Evolutionary conservation across 2,797 vertebrate genomes (phyloP), one percentile per base, ranked within the genome.

Genomic region (Monodelphis domestica): DNA sequence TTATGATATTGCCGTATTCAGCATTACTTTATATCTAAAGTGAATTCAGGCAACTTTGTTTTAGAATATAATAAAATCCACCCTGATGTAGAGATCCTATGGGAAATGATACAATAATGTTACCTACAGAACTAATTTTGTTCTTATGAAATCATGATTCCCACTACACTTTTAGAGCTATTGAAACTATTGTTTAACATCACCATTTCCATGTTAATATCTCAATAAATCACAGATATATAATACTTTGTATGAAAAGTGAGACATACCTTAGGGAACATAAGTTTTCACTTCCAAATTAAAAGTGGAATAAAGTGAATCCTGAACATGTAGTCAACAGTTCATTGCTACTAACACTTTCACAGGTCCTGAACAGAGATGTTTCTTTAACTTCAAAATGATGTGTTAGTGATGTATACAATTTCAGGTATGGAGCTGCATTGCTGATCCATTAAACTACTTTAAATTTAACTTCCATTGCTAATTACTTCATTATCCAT

Each of bases 161-260:
- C 98, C 98, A 95, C 96, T 97, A 97, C 97, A 97, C 97, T 98
- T 98, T 98, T 98, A 98, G 96, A 98, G 97, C 98, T 98, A 98
- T 98, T 97, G 96, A 97, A 98, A 98, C 97, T 98, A 98, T 98
- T 98, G 98, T 98, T 98, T 98, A 98, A 98, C 98, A 98, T 98
- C 96, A 98, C 97, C 95, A 98, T 98, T 98, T 98, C 98, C 98
- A 98, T 98, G 98, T 98, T 98, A 98, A 98, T 98, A 98, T 97
- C 95, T 97, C 97, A 97, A 97, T 98, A 98, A 98, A 98, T 98
- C 98, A 98, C 53, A 53, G 96, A 98, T 98, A 97, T 95, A 96
- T 97, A 98, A 98, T 98, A 97, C 96, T 98, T 98, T 92, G 95
- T 96, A 96, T 93, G 95, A 97, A 98, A 98, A 98, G 94, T 88